Evolutionary conservation across 2,797 vertebrate genomes (phyloP).

Genomic region (Malacoraja senta): DNA sequence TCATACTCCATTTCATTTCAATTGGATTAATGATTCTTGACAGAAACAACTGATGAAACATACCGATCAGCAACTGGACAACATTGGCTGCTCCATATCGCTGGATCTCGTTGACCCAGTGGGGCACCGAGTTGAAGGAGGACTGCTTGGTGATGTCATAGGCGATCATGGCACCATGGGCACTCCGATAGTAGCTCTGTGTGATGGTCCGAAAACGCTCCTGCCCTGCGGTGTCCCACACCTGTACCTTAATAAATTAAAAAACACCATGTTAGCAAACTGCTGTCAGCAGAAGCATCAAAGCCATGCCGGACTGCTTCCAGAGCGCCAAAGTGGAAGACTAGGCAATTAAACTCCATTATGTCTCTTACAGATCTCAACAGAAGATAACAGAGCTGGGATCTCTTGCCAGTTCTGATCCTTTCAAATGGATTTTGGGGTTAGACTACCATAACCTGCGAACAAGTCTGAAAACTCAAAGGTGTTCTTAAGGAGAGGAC

Average conservation of each 20-base stretch:
- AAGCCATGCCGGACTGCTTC: too few relatives aligned
- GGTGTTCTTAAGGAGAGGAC: too few relatives aligned
- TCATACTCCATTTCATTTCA: not conserved
- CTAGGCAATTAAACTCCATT: too few relatives aligned
- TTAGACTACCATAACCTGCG: too few relatives aligned
- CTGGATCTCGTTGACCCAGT: conserved; percentile 86
- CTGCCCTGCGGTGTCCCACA: conserved; percentile 95
- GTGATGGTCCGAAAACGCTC: conserved; percentile 94
- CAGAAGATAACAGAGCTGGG: too few relatives aligned
- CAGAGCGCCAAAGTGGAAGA: too few relatives aligned
- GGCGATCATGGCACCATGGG: conserved; percentile 85
- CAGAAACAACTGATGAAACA: conserved; percentile 40
- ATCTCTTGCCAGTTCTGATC: too few relatives aligned
- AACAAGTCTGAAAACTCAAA: too few relatives aligned
- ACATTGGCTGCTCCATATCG: conserved; percentile 80
- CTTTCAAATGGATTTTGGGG: too few relatives aligned
- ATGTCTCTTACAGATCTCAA: too few relatives aligned
- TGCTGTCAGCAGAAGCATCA: too few relatives aligned
- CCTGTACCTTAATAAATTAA: conserved; percentile 71
- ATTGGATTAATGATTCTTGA: not conserved
- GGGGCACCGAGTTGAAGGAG: conserved; percentile 82
- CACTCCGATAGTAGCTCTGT: conserved; percentile 92
- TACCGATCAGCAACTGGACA: conserved; percentile 83
- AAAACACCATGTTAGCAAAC: not conserved
- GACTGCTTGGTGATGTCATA: conserved; percentile 81